Percentiles rank a stretch among this genome's conserved stretches.
Conservation (phyloP, 2,113 vertebrate genomes). For the Pluvialis apricaria region DNA sequence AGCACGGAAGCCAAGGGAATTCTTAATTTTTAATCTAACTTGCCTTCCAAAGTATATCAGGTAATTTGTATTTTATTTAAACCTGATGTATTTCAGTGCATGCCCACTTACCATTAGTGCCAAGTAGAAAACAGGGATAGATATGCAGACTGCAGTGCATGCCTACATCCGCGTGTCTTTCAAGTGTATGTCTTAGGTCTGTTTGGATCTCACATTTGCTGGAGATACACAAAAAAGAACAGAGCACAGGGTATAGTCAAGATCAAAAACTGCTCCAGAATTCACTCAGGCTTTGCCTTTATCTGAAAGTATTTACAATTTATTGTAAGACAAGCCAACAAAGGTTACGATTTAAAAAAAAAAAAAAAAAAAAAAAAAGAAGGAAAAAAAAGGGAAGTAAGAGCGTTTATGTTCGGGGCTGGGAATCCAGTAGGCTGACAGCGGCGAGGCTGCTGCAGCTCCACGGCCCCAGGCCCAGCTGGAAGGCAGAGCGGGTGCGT, state of each 20-base stretch:
- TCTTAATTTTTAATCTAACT: background rate
- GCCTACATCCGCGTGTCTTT: background rate
- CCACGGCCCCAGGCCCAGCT: background rate
- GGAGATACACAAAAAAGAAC: background rate
- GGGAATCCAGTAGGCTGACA: background rate
- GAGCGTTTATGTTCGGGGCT: background rate
- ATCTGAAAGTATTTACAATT: background rate
- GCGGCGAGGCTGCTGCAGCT: background rate
- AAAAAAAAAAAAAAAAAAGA: rapidly evolving
- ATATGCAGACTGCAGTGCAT: background rate
- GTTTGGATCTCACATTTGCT: background rate
- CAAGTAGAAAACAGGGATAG: background rate
- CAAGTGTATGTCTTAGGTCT: background rate
- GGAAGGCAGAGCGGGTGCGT: rapidly evolving
- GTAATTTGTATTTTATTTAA: background rate
- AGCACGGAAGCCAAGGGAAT: background rate
- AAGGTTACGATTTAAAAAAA: background rate
- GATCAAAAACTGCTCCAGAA: background rate
- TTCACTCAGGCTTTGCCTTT: background rate
- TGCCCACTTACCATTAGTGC: background rate
- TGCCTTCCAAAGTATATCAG: background rate
- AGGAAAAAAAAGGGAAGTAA: background rate
- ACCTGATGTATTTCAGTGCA: background rate
- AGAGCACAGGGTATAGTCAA: background rate
- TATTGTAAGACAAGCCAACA: background rate